Percentiles rank a stretch among this genome's conserved stretches.
phyloP scores from a whole-genome alignment of 1,140 invertebrate genomes.

The Pseudobourletiella spinata region DNA sequence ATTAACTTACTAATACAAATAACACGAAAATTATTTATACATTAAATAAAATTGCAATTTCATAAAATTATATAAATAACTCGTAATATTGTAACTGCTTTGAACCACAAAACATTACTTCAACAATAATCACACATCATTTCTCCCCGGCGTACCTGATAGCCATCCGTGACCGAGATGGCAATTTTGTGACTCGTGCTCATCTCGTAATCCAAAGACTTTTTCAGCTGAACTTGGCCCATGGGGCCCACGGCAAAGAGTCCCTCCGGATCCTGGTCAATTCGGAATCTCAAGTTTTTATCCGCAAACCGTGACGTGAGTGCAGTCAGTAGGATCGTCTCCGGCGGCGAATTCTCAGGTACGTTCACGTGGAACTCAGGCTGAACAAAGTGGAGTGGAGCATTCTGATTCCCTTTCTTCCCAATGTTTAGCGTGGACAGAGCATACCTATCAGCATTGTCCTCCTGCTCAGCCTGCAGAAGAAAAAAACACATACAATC shows the following conservation, averaged over 20 bases:
- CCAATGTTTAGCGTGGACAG: slow-evolving; percentile 66
- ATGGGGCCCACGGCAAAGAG: slow-evolving; percentile 62
- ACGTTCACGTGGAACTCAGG: slow-evolving; percentile 60
- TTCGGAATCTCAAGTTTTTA: slow-evolving; percentile 52
- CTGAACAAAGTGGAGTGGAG: slow-evolving; percentile 58
- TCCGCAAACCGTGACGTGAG: slow-evolving; percentile 35
- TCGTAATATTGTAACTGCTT: too few relatives aligned
- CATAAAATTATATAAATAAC: too few relatives aligned
- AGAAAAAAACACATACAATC: not conserved
- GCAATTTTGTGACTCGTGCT: slow-evolving; percentile 58
- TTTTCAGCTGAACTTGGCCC: slow-evolving; percentile 68
- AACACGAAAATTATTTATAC: too few relatives aligned
- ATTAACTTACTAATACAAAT: too few relatives aligned
- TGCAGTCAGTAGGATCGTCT: slow-evolving; percentile 55
- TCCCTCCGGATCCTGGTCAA: slow-evolving; percentile 55
- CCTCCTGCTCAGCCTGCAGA: slow-evolving; percentile 66
- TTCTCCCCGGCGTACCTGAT: slow-evolving; percentile 59
- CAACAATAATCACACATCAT: not conserved
- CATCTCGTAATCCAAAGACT: slow-evolving; percentile 70
- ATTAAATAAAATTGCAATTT: too few relatives aligned
- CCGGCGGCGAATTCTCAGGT: slow-evolving; percentile 63
- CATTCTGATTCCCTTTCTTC: slow-evolving; percentile 44
- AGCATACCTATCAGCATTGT: slow-evolving; percentile 79
- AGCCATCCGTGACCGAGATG: slow-evolving; percentile 74
- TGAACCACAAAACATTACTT: not conserved